Conservation (phyloP, 1,140 invertebrate species). For the Zaprionus inermis region DNA sequence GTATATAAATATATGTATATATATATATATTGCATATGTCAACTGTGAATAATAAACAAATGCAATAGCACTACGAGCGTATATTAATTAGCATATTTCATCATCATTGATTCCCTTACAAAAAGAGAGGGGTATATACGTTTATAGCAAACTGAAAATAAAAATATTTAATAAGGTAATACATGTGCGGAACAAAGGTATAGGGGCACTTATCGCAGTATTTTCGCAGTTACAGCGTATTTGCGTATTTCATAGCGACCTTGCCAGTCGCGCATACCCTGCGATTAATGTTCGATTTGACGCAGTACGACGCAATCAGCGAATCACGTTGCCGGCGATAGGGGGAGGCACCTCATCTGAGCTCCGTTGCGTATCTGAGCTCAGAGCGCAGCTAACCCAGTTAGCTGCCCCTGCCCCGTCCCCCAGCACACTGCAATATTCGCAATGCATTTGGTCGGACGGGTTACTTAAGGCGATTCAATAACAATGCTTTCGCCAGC, state of each 20-base stretch:
- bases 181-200: too few species aligned
- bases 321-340: background rate
- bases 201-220: too few species aligned
- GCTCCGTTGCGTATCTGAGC: background rate
- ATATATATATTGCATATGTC: slow-evolving; percentile 1
- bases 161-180: too few species aligned
- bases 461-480: slow-evolving; percentile 6
- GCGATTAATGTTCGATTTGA: background rate
- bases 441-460: background rate
- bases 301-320: background rate
- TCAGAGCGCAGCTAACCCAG: background rate
- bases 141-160: too few species aligned
- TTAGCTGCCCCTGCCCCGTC: background rate
- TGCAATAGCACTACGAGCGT: slow-evolving; percentile 1
- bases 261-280: background rate
- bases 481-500: slow-evolving; percentile 11
- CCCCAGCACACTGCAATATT: background rate
- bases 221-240: background rate
- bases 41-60: slow-evolving; percentile 1
- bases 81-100: slow-evolving; percentile 12
- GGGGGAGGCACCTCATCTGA: background rate
- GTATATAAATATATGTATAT: background rate
- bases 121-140: background rate
- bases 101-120: background rate
- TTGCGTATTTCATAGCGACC: background rate